phyloP scores from a whole-genome alignment of 2,888 invertebrate genomes.

The Melanostoma mellinum region DNA sequence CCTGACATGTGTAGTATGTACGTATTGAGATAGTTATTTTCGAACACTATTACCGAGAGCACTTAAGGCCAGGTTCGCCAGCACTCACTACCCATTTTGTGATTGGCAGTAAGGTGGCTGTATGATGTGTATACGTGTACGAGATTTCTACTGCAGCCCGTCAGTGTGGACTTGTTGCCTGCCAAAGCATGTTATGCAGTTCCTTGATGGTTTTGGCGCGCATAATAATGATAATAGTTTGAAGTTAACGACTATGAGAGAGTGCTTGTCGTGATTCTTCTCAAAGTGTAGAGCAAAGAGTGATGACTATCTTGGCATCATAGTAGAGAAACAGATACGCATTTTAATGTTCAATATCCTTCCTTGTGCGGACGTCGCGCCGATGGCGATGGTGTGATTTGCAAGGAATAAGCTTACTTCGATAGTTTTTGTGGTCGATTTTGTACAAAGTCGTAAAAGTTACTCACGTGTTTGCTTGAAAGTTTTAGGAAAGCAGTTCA shows the following conservation, averaged over 20 bases:
- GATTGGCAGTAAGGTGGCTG: conserved; percentile 11
- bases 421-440: not conserved
- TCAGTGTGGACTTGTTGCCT: conserved; percentile 61
- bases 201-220: conserved; percentile 57
- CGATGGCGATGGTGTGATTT: conserved; percentile 4
- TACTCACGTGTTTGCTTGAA: too few species aligned
- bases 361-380: not conserved
- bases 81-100: conserved; percentile 51
- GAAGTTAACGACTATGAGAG: conserved; percentile 66
- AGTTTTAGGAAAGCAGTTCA: too few species aligned
- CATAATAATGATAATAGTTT: conserved; percentile 67
- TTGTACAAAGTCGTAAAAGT: too few species aligned
- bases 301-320: conserved; percentile 5
- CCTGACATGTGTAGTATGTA: conserved; percentile 5
- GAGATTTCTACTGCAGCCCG: conserved; percentile 14
- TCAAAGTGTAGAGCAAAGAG: conserved; percentile 23
- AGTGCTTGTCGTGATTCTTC: conserved; percentile 23
- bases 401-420: conserved; percentile 9
- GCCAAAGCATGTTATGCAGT: conserved; percentile 63
- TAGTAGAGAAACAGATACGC: not conserved
- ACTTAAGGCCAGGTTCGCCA: conserved; percentile 66
- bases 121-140: not conserved
- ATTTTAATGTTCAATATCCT: conserved; percentile 27
- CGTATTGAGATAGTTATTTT: conserved; percentile 50
- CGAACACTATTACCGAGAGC: conserved; percentile 51